These are phyloP conservation scores for Tringa solitaria DNA, from an alignment of 2,113 vertebrate species.

Conservation along the genomic window DNA sequence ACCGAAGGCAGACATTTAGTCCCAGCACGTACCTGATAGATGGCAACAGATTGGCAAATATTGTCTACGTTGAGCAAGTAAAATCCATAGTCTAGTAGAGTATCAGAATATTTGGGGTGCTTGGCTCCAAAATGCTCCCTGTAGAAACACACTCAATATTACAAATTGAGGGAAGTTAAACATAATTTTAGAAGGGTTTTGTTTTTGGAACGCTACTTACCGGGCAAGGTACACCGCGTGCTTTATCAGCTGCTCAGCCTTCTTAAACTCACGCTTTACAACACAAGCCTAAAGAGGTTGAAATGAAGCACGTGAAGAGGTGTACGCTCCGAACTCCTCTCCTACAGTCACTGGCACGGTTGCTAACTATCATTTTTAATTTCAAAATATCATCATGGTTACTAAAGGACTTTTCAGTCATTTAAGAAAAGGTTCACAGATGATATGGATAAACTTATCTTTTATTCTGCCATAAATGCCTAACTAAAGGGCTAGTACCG, in stretches of 20 bases:
- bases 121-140: slow-evolving; percentile 99
- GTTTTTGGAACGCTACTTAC: slow-evolving; percentile 68
- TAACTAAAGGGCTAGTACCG: background rate
- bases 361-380: rapidly evolving
- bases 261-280: slow-evolving; percentile 97
- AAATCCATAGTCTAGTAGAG: slow-evolving; percentile 97
- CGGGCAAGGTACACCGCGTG: slow-evolving; percentile 95
- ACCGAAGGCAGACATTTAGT: background rate
- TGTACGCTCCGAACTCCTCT: background rate
- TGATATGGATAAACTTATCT: background rate
- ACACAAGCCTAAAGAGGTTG: slow-evolving; percentile 87
- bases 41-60: slow-evolving; percentile 97
- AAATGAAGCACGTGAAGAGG: background rate
- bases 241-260: slow-evolving; percentile 98
- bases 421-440: background rate
- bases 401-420: background rate
- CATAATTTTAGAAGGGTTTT: rapidly evolving
- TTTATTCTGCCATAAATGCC: background rate
- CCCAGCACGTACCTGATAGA: slow-evolving; percentile 89
- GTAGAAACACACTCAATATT: background rate
- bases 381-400: background rate
- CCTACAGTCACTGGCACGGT: background rate
- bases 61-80: slow-evolving; percentile 99
- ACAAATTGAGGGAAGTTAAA: background rate
- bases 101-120: slow-evolving; percentile 98